phyloP scores from a whole-genome alignment of 2,113 vertebrate genomes.

The Hippocampus mohnikei region DNA sequence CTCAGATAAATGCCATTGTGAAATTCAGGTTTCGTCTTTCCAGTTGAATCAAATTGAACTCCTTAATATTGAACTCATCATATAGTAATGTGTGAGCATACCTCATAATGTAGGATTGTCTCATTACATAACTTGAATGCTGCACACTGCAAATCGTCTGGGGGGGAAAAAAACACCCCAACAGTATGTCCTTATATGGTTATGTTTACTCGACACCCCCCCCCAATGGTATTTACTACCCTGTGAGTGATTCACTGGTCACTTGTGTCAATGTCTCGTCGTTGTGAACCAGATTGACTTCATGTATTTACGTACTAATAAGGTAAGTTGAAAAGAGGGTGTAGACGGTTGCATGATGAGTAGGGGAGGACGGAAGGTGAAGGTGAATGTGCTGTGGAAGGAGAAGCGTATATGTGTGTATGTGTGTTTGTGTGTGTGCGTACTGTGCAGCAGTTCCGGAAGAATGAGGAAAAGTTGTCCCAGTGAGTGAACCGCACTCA shows the following conservation, averaged over 20 bases:
- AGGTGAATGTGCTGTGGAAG: background rate
- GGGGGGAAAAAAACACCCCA: background rate
- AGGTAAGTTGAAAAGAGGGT: background rate
- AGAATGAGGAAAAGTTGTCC: constrained; percentile 2
- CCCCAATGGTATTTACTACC: background rate
- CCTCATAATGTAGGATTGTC: background rate
- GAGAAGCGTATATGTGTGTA: background rate
- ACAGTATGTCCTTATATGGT: constrained; percentile 2
- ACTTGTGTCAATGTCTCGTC: background rate
- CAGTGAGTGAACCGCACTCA: background rate
- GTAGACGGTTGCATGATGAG: background rate
- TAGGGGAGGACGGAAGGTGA: background rate
- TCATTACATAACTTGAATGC: background rate
- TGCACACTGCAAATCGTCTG: background rate
- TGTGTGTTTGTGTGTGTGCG: background rate
- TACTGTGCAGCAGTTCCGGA: background rate
- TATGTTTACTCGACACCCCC: background rate
- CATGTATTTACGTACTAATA: background rate
- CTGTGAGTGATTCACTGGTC: background rate
- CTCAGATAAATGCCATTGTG: too few relatives aligned
- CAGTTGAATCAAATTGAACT: background rate
- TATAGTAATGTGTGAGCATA: background rate
- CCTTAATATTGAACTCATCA: background rate
- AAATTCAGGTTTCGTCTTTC: background rate
- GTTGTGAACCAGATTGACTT: too few relatives aligned